Conservation (phyloP, 1,140 invertebrate species). For the Cylas formicarius region DNA sequence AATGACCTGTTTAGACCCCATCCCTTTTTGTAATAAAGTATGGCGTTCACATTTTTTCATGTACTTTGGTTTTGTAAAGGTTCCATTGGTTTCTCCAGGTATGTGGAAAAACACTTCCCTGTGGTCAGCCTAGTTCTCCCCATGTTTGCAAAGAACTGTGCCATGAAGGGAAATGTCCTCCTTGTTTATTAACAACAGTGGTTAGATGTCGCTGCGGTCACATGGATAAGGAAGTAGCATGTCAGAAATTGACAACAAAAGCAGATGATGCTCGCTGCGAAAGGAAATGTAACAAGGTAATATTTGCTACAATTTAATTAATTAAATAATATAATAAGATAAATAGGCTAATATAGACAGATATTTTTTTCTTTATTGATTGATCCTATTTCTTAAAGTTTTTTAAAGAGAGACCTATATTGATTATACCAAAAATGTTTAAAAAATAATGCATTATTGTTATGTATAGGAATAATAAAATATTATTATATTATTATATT, state of each 20-base stretch:
- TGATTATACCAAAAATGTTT: no score
- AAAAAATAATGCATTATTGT: no score
- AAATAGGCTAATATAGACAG: no score
- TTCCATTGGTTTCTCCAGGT: conserved; percentile 33
- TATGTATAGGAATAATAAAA: no score
- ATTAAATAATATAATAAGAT: no score
- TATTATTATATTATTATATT: no score
- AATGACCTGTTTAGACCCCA: conserved; percentile 71
- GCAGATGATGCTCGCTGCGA: conserved; percentile 73
- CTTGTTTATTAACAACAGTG: conserved; percentile 68
- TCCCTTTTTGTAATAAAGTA: conserved; percentile 74
- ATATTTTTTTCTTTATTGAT: no score
- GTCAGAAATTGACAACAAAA: conserved; percentile 61
- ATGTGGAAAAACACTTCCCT: conserved; percentile 72
- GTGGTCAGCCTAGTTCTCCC: conserved; percentile 63
- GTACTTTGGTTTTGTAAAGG: conserved; percentile 6
- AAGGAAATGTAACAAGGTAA: conserved; percentile 79
- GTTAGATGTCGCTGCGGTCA: conserved; percentile 88
- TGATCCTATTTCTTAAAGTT: no score
- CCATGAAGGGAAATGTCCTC: conserved; percentile 73
- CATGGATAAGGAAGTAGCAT: conserved; percentile 74
- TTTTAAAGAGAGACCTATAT: not conserved
- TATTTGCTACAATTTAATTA: no score
- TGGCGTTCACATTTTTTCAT: conserved; percentile 1
- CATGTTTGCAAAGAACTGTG: conserved; percentile 67